These are phyloP conservation scores for Antennarius striatus DNA, from an alignment of 2,113 vertebrate genomes.

Conservation along the genomic window DNA sequence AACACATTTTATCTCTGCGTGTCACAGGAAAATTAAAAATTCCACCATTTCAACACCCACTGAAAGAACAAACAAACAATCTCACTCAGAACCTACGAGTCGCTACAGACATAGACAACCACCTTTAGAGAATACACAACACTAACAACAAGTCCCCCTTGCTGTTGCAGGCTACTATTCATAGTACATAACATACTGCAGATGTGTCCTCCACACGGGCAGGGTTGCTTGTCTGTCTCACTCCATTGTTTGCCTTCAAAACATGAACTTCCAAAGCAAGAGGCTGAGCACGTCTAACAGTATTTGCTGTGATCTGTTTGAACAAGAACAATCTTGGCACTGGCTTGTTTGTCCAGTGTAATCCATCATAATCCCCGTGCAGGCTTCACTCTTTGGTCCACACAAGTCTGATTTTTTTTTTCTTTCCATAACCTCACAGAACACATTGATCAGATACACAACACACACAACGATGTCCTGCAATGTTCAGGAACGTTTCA, in stretches of 20 bases:
- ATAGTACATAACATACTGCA: constrained; percentile 17
- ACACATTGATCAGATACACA: neutral
- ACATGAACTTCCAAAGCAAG: constrained; percentile 35
- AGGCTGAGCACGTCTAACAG: constrained; percentile 18
- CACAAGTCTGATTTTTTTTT: constrained; percentile 5
- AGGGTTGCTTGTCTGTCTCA: constrained; percentile 14
- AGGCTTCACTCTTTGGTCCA: constrained; percentile 17
- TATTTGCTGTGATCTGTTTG: constrained; percentile 71
- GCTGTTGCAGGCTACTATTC: constrained; percentile 2
- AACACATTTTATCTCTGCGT: neutral
- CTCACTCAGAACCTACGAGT: neutral
- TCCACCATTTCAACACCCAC: too few species aligned
- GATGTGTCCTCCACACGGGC: constrained; percentile 19
- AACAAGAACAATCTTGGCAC: constrained; percentile 74
- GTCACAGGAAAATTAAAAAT: too few species aligned
- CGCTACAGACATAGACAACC: neutral
- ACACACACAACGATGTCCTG: neutral
- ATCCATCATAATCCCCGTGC: constrained; percentile 51
- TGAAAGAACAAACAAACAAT: too few species aligned
- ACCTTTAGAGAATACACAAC: neutral
- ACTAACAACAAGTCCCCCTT: neutral
- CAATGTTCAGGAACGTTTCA: neutral
- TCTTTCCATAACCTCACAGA: too few species aligned
- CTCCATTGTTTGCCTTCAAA: constrained; percentile 62
- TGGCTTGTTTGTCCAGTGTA: constrained; percentile 66